These are phyloP conservation scores for Gymnobelideus leadbeateri DNA, from an alignment of 2,113 vertebrate species.

Conservation along the genomic window DNA sequence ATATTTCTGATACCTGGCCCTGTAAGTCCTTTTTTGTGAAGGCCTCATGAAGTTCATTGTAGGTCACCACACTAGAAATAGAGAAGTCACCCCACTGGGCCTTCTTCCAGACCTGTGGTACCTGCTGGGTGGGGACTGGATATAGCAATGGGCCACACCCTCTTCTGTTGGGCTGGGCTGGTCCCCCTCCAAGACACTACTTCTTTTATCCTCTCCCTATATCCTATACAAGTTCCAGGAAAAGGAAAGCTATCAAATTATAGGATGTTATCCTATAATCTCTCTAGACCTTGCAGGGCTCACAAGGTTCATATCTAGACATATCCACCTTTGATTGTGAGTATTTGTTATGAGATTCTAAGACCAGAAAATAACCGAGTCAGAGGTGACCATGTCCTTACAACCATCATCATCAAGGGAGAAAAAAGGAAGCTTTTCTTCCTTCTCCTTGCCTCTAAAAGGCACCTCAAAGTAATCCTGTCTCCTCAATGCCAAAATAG, in stretches of 20 bases:
- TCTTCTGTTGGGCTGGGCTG: no score
- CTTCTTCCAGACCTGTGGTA: no score
- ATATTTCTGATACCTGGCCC: no score
- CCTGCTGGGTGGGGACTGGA: no score
- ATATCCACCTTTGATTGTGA: neutral
- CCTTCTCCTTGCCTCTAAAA: neutral
- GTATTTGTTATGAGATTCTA: neutral
- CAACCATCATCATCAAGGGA: neutral
- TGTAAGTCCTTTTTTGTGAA: no score
- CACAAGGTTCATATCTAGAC: neutral
- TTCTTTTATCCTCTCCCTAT: neutral
- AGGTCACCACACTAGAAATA: no score
- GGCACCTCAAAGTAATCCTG: neutral
- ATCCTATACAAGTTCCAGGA: neutral
- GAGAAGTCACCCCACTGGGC: no score
- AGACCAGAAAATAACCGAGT: neutral
- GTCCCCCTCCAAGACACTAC: neutral
- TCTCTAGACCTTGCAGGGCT: neutral
- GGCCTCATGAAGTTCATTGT: no score
- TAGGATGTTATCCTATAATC: neutral
- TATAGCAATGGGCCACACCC: no score
- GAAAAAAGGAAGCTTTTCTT: neutral
- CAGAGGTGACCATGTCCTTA: neutral
- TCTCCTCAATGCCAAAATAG: neutral
- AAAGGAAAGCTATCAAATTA: neutral